Conservation (phyloP, 2,113 vertebrate species). For the Proterorhinus semilunaris region DNA sequence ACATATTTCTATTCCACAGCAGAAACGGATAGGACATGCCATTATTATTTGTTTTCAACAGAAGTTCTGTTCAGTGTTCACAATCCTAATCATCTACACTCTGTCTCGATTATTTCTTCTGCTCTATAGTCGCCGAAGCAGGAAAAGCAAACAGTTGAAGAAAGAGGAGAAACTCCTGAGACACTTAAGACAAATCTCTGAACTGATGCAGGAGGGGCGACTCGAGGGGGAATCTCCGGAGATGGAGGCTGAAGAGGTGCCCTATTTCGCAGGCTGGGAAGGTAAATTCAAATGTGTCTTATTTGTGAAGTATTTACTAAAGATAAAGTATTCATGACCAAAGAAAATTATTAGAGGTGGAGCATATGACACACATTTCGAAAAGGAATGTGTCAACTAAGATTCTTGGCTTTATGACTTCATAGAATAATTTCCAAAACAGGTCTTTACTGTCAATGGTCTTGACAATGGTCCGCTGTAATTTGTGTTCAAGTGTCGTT, state of each 20-base stretch:
- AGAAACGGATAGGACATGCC: not conserved
- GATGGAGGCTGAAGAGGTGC: conserved; percentile 91
- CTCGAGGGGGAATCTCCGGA: conserved; percentile 87
- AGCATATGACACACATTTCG: too few relatives aligned
- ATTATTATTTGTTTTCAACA: not conserved
- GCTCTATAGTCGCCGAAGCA: conserved; percentile 55
- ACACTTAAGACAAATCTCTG: conserved; percentile 87
- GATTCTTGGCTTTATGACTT: too few relatives aligned
- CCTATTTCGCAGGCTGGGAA: conserved; percentile 90
- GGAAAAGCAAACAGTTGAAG: conserved; percentile 78
- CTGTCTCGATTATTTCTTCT: conserved; percentile 10
- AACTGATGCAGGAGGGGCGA: conserved; percentile 88
- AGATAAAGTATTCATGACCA: too few relatives aligned
- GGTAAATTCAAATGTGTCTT: conserved; percentile 56
- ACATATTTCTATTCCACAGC: not conserved
- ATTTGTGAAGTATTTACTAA: too few relatives aligned
- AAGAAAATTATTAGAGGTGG: too few relatives aligned
- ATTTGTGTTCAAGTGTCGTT: too few relatives aligned
- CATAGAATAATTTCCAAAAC: too few relatives aligned
- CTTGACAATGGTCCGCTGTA: too few relatives aligned
- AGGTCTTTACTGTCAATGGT: too few relatives aligned
- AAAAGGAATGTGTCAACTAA: too few relatives aligned
- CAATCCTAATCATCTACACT: not conserved
- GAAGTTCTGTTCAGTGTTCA: not conserved
- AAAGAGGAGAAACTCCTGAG: conserved; percentile 86